These are phyloP conservation scores for Heliothis virescens DNA, from an alignment of 1,140 invertebrate species.

Conservation along the genomic window DNA sequence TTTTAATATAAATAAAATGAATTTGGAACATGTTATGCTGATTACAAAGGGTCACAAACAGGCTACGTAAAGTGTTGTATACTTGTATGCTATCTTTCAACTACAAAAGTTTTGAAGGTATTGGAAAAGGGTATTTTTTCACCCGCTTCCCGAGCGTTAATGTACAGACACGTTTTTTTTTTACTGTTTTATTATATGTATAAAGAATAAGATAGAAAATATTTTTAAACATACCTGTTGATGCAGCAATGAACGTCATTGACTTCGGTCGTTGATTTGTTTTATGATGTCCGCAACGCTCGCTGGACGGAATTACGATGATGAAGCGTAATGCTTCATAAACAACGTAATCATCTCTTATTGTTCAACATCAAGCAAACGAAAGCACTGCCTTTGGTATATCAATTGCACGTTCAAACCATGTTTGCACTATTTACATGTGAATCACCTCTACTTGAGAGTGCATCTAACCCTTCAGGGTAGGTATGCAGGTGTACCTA, in stretches of 20 bases:
- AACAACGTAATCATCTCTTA: background rate
- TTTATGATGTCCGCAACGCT: background rate
- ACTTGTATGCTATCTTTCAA: background rate
- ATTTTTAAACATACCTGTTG: background rate
- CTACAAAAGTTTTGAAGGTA: background rate
- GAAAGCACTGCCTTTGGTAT: too few species aligned
- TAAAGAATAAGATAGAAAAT: too few species aligned
- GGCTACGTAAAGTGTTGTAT: background rate
- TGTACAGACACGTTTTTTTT: too few species aligned
- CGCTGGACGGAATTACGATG: background rate
- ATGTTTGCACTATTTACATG: too few species aligned
- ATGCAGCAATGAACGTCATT: background rate
- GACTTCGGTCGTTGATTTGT: constrained; percentile 4
- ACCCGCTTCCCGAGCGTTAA: too few species aligned
- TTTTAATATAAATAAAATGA: too few species aligned
- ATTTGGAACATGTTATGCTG: too few species aligned
- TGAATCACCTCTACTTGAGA: too few species aligned
- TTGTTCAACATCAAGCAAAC: too few species aligned
- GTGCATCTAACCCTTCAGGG: too few species aligned
- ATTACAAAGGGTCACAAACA: background rate
- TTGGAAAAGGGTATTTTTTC: background rate
- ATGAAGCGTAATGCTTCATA: background rate
- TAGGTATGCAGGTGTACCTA: background rate
- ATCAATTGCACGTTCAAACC: too few species aligned
- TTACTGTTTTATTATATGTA: too few species aligned